Conservation (phyloP, 2,888 invertebrate genomes). For the Heliconius cydno region DNA sequence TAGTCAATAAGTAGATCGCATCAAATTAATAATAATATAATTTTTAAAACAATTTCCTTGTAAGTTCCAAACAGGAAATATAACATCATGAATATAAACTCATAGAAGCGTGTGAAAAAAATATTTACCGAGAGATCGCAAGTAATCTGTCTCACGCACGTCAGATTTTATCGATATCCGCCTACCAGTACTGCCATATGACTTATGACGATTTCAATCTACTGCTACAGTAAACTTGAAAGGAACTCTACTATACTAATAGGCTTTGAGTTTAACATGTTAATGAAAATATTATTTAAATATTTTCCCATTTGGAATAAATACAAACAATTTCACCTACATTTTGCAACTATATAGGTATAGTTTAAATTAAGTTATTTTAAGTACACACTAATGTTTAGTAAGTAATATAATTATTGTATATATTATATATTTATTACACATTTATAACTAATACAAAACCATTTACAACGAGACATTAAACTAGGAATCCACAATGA, state of each 20-base stretch:
- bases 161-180: slow-evolving; percentile 67
- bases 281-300: neutral
- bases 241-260: neutral
- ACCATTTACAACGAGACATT: neutral
- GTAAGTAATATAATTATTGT: no score
- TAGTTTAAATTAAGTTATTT: no score
- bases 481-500: neutral
- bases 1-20: neutral
- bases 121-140: slow-evolving; percentile 50
- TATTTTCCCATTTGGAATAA: neutral
- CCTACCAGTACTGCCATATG: slow-evolving; percentile 49
- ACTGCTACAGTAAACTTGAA: slow-evolving; percentile 15
- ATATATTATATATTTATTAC: neutral
- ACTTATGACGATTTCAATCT: slow-evolving; percentile 64
- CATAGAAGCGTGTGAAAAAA: slow-evolving; percentile 41
- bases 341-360: no score
- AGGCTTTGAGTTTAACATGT: slow-evolving; percentile 6
- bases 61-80: slow-evolving; percentile 9
- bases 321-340: neutral
- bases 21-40: neutral
- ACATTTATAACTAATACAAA: neutral
- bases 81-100: slow-evolving; percentile 25
- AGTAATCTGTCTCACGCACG: slow-evolving; percentile 71
- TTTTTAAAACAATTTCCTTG: neutral
- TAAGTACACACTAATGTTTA: no score